Conservation (phyloP, 2,888 invertebrate species). For the Dorcus parallelipipedus region DNA sequence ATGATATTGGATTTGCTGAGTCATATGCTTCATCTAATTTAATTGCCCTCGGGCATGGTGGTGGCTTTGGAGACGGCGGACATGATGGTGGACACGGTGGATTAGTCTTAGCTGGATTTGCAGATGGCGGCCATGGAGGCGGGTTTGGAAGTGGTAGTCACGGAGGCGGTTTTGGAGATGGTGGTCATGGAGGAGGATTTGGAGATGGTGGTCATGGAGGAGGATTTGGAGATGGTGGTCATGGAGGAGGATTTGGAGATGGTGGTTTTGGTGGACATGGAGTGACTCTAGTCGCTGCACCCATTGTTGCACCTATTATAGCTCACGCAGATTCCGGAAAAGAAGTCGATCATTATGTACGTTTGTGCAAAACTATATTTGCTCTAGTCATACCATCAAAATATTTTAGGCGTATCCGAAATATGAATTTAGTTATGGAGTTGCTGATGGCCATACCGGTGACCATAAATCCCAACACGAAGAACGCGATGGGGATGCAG, state of each 20-base stretch:
- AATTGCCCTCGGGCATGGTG: neutral
- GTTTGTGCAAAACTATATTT: no score
- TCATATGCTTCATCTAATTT: no score
- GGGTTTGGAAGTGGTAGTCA: neutral
- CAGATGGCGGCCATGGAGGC: neutral
- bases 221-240: neutral
- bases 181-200: neutral
- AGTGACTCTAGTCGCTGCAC: neutral
- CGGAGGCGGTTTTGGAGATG: neutral
- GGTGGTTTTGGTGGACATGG: neutral
- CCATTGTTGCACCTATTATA: no score
- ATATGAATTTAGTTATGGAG: conserved; percentile 56
- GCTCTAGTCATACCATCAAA: no score
- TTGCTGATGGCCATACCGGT: conserved; percentile 57
- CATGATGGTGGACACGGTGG: neutral
- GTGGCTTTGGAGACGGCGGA: neutral
- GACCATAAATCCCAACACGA: conserved; percentile 59
- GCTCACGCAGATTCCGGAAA: no score
- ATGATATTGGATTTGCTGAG: no score
- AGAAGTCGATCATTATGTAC: no score
- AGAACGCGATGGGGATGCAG: conserved; percentile 57
- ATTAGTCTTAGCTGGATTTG: neutral
- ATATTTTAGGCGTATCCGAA: conserved; percentile 51
- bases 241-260: neutral
- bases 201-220: neutral